These are phyloP conservation scores for Halichoerus grypus DNA, from an alignment of 2,113 vertebrate species.

Conservation along the genomic window DNA sequence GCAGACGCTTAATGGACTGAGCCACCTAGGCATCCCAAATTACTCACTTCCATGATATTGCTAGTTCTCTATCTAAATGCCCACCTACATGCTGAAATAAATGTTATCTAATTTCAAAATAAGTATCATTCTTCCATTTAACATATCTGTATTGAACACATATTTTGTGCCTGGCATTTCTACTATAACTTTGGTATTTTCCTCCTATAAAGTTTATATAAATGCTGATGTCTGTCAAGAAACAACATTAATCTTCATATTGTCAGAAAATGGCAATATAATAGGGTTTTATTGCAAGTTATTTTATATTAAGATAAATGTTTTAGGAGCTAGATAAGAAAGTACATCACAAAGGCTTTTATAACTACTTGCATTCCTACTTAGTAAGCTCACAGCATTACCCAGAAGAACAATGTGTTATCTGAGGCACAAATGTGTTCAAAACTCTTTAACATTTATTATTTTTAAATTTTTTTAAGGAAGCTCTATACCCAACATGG, in stretches of 20 bases:
- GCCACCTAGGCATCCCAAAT: not conserved
- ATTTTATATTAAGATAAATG: not conserved
- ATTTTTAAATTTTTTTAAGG: not conserved
- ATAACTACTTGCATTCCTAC: not conserved
- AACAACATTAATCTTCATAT: not conserved
- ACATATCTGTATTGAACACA: not conserved
- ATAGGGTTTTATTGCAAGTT: not conserved
- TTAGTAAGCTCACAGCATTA: not conserved
- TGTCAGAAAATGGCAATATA: not conserved
- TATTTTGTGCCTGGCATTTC: not conserved
- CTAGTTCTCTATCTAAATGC: not conserved
- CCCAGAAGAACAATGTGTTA: not conserved
- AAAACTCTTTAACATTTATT: not conserved
- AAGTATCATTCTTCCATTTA: not conserved
- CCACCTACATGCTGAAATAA: not conserved
- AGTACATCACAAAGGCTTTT: not conserved
- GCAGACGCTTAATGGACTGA: no score
- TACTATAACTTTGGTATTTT: not conserved
- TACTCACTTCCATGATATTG: not conserved
- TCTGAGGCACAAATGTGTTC: not conserved
- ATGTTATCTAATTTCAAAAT: constrained; percentile 12
- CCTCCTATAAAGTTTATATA: not conserved
- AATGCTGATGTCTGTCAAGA: not conserved
- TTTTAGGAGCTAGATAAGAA: not conserved
- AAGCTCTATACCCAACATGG: not conserved